A percentile compares a stretch with the other conserved stretches of the same genome.
phyloP scores from a whole-genome alignment of 1,140 invertebrate genomes.

The Drosophila miranda region DNA sequence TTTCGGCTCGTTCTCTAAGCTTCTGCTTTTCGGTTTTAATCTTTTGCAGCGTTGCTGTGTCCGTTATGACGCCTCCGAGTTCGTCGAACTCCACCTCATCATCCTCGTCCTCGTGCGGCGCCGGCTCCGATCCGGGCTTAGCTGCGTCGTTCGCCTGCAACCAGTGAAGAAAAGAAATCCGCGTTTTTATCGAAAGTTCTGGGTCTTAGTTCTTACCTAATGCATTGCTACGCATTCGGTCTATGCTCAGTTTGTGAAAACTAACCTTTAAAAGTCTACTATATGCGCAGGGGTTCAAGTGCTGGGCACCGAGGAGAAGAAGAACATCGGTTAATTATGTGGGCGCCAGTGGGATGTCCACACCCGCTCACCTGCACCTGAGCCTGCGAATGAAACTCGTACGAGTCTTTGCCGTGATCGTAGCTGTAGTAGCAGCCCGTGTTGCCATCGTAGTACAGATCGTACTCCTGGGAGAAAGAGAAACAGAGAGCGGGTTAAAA shows the following conservation, averaged over 20 bases:
- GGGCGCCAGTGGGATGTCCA: neutral
- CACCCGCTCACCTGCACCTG: slow-evolving; percentile 75
- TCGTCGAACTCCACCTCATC: slow-evolving; percentile 76
- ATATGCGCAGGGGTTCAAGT: slow-evolving; percentile 57
- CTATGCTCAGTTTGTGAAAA: slow-evolving; percentile 83
- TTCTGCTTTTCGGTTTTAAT: slow-evolving; percentile 59
- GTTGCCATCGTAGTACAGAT: slow-evolving; percentile 93
- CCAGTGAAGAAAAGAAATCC: slow-evolving; percentile 82
- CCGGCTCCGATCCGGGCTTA: slow-evolving; percentile 1
- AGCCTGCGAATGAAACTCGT: slow-evolving; percentile 89
- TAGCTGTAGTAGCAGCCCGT: slow-evolving; percentile 91
- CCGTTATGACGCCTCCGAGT: slow-evolving; percentile 68
- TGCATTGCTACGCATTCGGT: slow-evolving; percentile 83
- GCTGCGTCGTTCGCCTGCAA: slow-evolving; percentile 81
- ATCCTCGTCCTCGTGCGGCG: slow-evolving; percentile 23
- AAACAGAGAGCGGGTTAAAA: slow-evolving; percentile 5
- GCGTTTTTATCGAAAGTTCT: slow-evolving; percentile 82
- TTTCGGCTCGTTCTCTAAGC: slow-evolving; percentile 33
- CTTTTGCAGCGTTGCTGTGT: slow-evolving; percentile 42
- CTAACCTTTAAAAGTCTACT: slow-evolving; percentile 78
- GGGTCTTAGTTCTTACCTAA: slow-evolving; percentile 82
- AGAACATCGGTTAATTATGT: slow-evolving; percentile 53
- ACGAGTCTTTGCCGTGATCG: slow-evolving; percentile 87
- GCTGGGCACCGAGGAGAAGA: slow-evolving; percentile 49
- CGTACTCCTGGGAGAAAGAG: slow-evolving; percentile 86